Percentiles rank a stretch among this genome's conserved stretches.
Conservation (phyloP, 2,113 vertebrate species). For the Apaloderma vittatum region DNA sequence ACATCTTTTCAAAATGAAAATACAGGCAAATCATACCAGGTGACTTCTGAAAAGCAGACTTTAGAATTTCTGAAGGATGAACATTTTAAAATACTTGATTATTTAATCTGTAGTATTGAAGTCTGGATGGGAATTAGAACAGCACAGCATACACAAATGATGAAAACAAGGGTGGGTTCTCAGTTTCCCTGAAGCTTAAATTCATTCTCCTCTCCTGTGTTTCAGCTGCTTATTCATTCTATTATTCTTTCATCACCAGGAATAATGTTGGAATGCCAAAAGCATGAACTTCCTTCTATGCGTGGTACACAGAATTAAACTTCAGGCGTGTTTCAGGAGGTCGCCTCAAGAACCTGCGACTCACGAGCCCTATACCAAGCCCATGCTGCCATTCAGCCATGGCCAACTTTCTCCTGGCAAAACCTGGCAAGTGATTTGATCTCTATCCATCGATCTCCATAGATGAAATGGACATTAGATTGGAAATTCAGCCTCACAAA, state of each 20-base stretch:
- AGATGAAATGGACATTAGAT: not conserved
- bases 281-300: slow-evolving; percentile 35
- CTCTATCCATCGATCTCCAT: not conserved
- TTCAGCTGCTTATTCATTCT: slow-evolving; percentile 33
- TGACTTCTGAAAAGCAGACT: not conserved
- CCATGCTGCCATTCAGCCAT: not conserved
- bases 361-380: not conserved
- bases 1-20: not conserved
- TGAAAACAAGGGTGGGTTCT: slow-evolving; percentile 14
- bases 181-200: slow-evolving; percentile 9
- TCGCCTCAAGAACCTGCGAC: not conserved
- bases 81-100: not conserved
- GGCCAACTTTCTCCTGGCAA: not conserved
- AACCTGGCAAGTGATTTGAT: not conserved
- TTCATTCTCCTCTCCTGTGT: not conserved
- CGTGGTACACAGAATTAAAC: not conserved
- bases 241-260: slow-evolving; percentile 15
- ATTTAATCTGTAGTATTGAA: slow-evolving; percentile 3
- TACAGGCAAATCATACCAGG: not conserved
- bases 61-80: not conserved
- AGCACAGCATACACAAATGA: not conserved
- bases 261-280: slow-evolving; percentile 22
- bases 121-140: not conserved
- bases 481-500: not conserved
- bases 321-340: not conserved